Conservation (phyloP, 2,797 vertebrate species). For the Lophius americanus region DNA sequence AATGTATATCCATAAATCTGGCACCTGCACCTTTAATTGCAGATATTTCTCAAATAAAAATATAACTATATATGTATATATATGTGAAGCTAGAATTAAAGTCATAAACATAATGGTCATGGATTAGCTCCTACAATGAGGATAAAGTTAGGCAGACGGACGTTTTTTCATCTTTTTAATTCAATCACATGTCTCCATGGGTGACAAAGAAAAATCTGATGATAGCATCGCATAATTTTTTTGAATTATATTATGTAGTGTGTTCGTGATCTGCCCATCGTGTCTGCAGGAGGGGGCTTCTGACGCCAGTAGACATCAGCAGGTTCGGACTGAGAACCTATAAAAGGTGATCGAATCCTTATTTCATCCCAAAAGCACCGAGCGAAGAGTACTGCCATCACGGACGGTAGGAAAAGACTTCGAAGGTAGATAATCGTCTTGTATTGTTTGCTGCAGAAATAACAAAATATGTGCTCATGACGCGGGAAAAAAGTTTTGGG, state of each 20-base stretch:
- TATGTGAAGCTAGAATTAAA: background rate
- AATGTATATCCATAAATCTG: no score
- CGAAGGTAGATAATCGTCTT: slow-evolving; percentile 38
- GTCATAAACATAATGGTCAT: background rate
- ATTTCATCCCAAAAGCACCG: slow-evolving; percentile 18
- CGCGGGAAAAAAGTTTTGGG: background rate
- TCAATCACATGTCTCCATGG: slow-evolving; percentile 49
- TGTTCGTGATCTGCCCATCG: slow-evolving; percentile 54
- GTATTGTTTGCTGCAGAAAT: background rate
- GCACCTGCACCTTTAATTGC: no score
- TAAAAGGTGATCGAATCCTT: slow-evolving; percentile 57
- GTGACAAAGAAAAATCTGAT: slow-evolving; percentile 57
- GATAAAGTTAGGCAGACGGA: slow-evolving; percentile 10
- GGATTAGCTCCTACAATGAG: slow-evolving; percentile 1
- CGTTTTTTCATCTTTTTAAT: slow-evolving; percentile 24
- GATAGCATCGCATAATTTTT: slow-evolving; percentile 50
- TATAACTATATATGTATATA: background rate
- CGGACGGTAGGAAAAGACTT: background rate
- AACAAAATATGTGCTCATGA: background rate
- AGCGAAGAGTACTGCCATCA: slow-evolving; percentile 11
- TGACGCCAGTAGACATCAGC: slow-evolving; percentile 47
- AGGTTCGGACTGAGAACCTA: background rate
- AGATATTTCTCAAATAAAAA: no score
- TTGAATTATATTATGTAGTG: slow-evolving; percentile 45
- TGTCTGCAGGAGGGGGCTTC: slow-evolving; percentile 26